Conservation (phyloP, 1,140 invertebrate species). For the Polypedilum pembai region DNA sequence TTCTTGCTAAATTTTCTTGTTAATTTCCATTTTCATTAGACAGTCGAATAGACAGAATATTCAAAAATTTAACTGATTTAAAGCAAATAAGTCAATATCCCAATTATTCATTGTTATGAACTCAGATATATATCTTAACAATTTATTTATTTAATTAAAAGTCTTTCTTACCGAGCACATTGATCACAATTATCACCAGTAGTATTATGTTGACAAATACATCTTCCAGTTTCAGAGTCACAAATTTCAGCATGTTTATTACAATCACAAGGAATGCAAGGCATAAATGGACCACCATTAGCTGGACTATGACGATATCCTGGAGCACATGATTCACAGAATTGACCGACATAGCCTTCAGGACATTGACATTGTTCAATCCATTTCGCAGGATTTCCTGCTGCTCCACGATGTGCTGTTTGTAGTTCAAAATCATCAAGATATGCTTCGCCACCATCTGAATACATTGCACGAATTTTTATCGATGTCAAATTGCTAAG, state of each 20-base stretch:
- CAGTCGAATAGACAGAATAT: too few species aligned
- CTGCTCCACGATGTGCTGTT: constrained; percentile 71
- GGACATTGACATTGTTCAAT: constrained; percentile 93
- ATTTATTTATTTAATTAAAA: too few species aligned
- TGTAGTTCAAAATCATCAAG: constrained; percentile 82
- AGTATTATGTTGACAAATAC: constrained; percentile 96
- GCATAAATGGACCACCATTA: constrained; percentile 82
- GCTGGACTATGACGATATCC: constrained; percentile 86
- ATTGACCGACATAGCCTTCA: constrained; percentile 85
- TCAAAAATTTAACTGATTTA: too few species aligned
- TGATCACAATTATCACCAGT: constrained; percentile 90
- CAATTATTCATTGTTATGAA: too few species aligned
- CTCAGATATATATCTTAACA: too few species aligned
- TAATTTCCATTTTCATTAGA: too few species aligned
- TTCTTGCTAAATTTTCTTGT: too few species aligned
- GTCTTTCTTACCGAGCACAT: constrained; percentile 49
- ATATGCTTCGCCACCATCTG: constrained; percentile 72
- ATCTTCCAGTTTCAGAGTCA: constrained; percentile 88
- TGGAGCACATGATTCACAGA: constrained; percentile 93
- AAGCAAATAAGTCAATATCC: too few species aligned
- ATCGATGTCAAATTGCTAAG: constrained; percentile 89
- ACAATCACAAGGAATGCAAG: constrained; percentile 92
- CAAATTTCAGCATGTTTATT: constrained; percentile 93
- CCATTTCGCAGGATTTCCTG: constrained; percentile 77
- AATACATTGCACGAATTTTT: constrained; percentile 88